A percentile compares a stretch with the other conserved stretches of the same genome.
phyloP scores from a whole-genome alignment of 2,888 invertebrate species.

The Hirtodrosophila duncani region DNA sequence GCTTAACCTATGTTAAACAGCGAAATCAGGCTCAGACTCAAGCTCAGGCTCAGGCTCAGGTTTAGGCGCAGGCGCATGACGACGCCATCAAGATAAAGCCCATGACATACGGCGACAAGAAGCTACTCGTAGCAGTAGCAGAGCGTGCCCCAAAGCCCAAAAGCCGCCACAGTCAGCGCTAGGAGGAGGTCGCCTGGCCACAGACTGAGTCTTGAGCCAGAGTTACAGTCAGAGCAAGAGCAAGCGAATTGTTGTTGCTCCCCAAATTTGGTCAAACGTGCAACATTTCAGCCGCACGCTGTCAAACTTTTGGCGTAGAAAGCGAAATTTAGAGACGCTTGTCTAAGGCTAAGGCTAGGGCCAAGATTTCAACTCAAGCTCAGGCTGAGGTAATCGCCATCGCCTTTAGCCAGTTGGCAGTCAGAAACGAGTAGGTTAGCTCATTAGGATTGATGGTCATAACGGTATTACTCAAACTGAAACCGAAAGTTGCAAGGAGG shows the following conservation, averaged over 20 bases:
- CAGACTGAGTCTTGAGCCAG: conserved; percentile 28
- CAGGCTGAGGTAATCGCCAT: conserved; percentile 58
- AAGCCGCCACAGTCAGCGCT: conserved; percentile 5
- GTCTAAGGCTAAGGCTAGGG: background rate
- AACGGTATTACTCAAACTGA: no score
- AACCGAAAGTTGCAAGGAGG: no score
- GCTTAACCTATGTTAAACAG: conserved; percentile 57
- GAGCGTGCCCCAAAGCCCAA: conserved; percentile 46
- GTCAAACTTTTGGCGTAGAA: conserved; percentile 66
- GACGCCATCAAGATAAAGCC: conserved; percentile 66
- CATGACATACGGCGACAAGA: conserved; percentile 70
- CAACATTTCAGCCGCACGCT: conserved; percentile 67
- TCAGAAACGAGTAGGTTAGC: no score
- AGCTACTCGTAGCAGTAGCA: no score
- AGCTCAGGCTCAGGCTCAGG: conserved; percentile 12
- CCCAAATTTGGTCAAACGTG: conserved; percentile 72
- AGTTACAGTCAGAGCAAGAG: conserved; percentile 16
- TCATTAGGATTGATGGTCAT: no score
- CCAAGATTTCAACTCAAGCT: background rate
- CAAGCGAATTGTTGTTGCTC: no score
- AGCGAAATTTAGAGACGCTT: conserved; percentile 53
- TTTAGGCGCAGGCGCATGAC: conserved; percentile 51
- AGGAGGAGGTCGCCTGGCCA: conserved; percentile 44
- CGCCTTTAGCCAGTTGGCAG: no score
- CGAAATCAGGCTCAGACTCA: conserved; percentile 54